Percentiles rank a stretch among this genome's conserved stretches.
Evolutionary conservation across 2,113 vertebrate species (phyloP).

Genomic region (Delphinus delphis): DNA sequence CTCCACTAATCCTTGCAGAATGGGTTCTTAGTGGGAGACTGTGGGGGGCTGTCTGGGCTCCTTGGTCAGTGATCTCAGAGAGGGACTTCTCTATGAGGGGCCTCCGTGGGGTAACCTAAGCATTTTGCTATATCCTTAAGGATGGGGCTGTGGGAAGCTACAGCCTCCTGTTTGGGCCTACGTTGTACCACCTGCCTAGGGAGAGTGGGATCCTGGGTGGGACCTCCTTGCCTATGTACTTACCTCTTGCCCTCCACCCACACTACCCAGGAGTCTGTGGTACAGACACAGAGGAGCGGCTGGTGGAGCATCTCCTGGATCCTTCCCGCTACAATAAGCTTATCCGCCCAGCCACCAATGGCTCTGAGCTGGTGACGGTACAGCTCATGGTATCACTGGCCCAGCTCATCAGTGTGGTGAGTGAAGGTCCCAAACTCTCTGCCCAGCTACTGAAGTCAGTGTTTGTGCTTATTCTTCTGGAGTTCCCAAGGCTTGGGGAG

Average conservation of each 20-base stretch:
- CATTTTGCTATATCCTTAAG: neutral
- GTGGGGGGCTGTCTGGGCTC: neutral
- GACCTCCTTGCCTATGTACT: neutral
- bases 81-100: neutral
- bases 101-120: neutral
- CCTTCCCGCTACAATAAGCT: conserved; percentile 96
- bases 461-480: neutral
- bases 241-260: neutral
- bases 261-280: conserved; percentile 83
- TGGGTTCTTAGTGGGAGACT: neutral
- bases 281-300: conserved; percentile 94
- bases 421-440: conserved; percentile 52
- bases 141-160: neutral
- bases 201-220: neutral
- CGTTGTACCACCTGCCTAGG: neutral
- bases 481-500: neutral
- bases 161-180: neutral
- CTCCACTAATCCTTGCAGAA: neutral
- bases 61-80: neutral
- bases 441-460: neutral
- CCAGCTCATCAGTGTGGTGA: conserved; percentile 98
- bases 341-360: conserved; percentile 95
- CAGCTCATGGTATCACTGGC: conserved; percentile 97
- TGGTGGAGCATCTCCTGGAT: conserved; percentile 94
- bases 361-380: conserved; percentile 94